A percentile compares a stretch with the other conserved stretches of the same genome.
These are phyloP conservation scores for Centropristis striata DNA, from an alignment of 2,113 vertebrate genomes.

Conservation along the genomic window DNA sequence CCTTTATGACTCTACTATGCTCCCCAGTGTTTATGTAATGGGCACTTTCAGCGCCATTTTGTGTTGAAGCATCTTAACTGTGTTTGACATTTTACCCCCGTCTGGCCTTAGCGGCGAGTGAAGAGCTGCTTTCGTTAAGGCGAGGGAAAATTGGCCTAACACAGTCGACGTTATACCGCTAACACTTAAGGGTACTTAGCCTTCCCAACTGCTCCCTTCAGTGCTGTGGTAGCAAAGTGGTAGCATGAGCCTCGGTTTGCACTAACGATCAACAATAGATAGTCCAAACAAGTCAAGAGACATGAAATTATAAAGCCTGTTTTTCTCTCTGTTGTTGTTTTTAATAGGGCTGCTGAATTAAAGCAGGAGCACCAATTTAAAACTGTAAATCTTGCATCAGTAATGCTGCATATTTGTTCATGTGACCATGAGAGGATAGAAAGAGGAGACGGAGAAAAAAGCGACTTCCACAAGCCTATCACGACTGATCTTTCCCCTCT, in stretches of 20 bases:
- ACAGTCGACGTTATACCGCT: conserved; percentile 4
- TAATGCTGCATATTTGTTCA: not conserved
- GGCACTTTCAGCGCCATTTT: conserved; percentile 44
- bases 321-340: not conserved
- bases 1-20: conserved; percentile 44
- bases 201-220: conserved; percentile 28
- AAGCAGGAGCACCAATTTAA: not conserved
- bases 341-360: not conserved
- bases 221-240: conserved; percentile 32
- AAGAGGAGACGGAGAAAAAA: not conserved
- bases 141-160: conserved; percentile 38
- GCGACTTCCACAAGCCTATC: not conserved
- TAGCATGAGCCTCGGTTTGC: not conserved
- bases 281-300: conserved; percentile 25
- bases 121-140: conserved; percentile 48
- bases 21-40: conserved; percentile 49
- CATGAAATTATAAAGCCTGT: conserved; percentile 1
- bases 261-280: conserved; percentile 17
- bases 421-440: not conserved
- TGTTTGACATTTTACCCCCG: conserved; percentile 43
- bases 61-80: conserved; percentile 27
- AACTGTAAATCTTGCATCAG: not conserved
- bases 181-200: conserved; percentile 52
- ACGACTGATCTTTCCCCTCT: not conserved
- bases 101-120: not conserved